These are phyloP conservation scores for Myotis pilosus DNA, from an alignment of 2,797 vertebrate species.

Conservation along the genomic window DNA sequence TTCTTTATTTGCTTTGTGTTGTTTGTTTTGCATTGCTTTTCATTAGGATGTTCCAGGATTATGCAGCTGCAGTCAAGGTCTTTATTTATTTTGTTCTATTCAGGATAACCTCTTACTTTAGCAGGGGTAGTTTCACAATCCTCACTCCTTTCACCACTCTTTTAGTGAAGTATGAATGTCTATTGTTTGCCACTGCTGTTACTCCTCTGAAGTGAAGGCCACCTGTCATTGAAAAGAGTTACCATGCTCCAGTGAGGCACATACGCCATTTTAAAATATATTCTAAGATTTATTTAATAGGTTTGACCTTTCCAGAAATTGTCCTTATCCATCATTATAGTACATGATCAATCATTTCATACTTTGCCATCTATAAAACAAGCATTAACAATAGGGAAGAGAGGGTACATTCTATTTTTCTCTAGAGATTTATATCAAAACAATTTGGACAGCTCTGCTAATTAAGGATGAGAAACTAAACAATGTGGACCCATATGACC, in stretches of 20 bases:
- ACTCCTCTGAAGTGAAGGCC: slow-evolving; percentile 72
- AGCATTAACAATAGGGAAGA: slow-evolving; percentile 65
- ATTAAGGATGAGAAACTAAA: slow-evolving; percentile 21
- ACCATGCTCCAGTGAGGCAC: slow-evolving; percentile 78
- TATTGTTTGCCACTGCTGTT: slow-evolving; percentile 56
- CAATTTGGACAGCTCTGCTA: slow-evolving; percentile 59
- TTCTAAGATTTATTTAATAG: slow-evolving; percentile 84
- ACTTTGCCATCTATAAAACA: slow-evolving; percentile 78
- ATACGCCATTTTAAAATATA: slow-evolving; percentile 69
- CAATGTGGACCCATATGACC: not conserved
- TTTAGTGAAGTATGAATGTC: slow-evolving; percentile 54
- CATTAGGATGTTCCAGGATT: slow-evolving; percentile 58
- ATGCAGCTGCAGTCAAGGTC: slow-evolving; percentile 60
- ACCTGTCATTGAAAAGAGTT: slow-evolving; percentile 81
- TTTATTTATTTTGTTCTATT: slow-evolving; percentile 63
- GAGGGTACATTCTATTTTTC: slow-evolving; percentile 70
- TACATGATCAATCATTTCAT: slow-evolving; percentile 82
- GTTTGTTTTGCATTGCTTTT: slow-evolving; percentile 49
- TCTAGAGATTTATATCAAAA: slow-evolving; percentile 48
- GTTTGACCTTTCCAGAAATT: slow-evolving; percentile 85
- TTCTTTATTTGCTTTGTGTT: not conserved
- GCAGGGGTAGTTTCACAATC: slow-evolving; percentile 40
- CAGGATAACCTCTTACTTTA: slow-evolving; percentile 57
- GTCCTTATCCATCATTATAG: slow-evolving; percentile 83
- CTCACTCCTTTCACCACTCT: slow-evolving; percentile 18